Percentiles rank a stretch among this genome's conserved stretches.
These are phyloP conservation scores for Erebia ligea DNA, from an alignment of 2,888 invertebrate genomes.

Conservation along the genomic window DNA sequence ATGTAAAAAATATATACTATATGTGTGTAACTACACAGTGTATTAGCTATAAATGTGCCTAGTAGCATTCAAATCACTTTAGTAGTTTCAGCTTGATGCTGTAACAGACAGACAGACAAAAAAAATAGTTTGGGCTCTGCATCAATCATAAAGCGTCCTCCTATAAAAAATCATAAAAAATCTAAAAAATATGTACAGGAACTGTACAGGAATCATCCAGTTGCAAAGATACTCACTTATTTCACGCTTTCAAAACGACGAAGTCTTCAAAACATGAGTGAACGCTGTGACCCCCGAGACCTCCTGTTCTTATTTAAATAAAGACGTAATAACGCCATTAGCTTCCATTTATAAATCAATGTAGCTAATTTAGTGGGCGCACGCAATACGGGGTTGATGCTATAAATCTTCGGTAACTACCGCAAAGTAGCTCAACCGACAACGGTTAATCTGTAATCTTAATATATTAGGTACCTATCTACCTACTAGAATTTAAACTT, in stretches of 20 bases:
- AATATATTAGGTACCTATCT: constrained; percentile 5
- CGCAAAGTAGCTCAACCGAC: constrained; percentile 31
- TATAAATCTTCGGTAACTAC: constrained; percentile 69
- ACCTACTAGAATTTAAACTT: neutral
- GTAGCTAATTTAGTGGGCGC: constrained; percentile 44
- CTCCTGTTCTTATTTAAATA: constrained; percentile 48
- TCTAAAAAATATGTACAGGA: no score
- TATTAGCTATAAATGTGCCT: no score
- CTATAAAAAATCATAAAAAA: no score
- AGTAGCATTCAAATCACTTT: no score
- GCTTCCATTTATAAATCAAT: constrained; percentile 60
- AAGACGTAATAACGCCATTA: constrained; percentile 57
- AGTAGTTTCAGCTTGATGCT: no score
- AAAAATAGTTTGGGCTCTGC: no score
- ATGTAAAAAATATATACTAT: no score
- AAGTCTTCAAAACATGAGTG: constrained; percentile 1
- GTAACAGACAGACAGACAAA: no score
- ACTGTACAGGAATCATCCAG: no score
- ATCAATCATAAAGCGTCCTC: no score
- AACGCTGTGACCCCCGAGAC: neutral
- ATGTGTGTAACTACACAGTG: no score
- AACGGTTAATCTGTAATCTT: constrained; percentile 24
- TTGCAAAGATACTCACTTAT: neutral
- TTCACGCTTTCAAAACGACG: neutral
- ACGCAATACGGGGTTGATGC: constrained; percentile 43